Evolutionary conservation across 2,888 invertebrate species (phyloP).

Genomic region (Dolomedes plantarius): DNA sequence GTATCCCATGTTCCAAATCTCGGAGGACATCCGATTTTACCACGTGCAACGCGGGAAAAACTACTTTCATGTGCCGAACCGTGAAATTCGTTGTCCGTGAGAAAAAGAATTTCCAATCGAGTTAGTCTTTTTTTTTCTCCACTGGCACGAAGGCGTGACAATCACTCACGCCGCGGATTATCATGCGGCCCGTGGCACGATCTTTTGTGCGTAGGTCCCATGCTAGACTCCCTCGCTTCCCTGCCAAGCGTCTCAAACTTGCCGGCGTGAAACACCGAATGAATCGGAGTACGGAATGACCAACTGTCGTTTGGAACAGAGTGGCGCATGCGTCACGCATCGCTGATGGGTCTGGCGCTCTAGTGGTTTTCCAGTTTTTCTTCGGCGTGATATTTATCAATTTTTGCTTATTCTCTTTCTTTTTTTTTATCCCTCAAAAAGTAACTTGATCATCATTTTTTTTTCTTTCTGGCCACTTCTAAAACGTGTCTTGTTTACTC

Average conservation of each 20-base stretch:
- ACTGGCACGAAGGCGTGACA: neutral
- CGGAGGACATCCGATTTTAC: neutral
- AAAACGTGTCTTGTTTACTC: too few relatives aligned
- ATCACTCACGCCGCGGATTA: neutral
- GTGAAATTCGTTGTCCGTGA: slow-evolving; percentile 29
- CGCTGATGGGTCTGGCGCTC: slow-evolving; percentile 19
- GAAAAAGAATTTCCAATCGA: too few relatives aligned
- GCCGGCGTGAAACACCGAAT: slow-evolving; percentile 59
- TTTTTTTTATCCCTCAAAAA: neutral
- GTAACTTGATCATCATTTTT: neutral
- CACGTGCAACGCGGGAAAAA: slow-evolving; percentile 42
- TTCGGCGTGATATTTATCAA: neutral
- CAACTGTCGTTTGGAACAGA: slow-evolving; percentile 37
- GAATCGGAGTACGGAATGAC: slow-evolving; percentile 55
- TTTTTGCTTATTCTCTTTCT: too few relatives aligned
- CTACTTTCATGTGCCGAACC: slow-evolving; percentile 13
- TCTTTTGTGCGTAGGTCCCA: neutral
- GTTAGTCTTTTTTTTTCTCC: neutral
- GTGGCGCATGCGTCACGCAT: slow-evolving; percentile 51
- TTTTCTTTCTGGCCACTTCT: too few relatives aligned
- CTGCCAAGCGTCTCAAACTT: slow-evolving; percentile 38
- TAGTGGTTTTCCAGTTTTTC: slow-evolving; percentile 23
- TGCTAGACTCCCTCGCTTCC: neutral
- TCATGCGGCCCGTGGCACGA: neutral
- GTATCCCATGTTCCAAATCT: slow-evolving; percentile 38